Base-by-base conservation (phyloP, 2,113 vertebrate species). In the Hippoglossus stenolepis region DNA sequence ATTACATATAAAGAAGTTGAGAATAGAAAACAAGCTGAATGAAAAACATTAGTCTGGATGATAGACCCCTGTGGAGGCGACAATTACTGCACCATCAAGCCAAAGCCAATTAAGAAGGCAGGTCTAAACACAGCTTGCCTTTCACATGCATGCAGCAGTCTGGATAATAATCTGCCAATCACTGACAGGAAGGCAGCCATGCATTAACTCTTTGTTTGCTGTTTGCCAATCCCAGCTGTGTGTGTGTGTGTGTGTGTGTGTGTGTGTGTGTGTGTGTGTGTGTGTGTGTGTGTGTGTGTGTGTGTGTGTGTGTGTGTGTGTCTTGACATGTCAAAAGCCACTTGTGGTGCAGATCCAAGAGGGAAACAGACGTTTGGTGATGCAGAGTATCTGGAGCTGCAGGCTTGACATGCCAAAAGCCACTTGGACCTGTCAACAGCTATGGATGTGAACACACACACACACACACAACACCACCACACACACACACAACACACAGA, bases 151-250 rank as follows among this genome's bases (percentile, higher is more conserved):
- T 11, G 69, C 65, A 66, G 75, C 21, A 5, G 43, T 53, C 43
- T 28, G 49, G 65, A 85, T 71, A 83, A 80, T 83, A 77, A 71
- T 68, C 76, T 75, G 80, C 70, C 86, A 83, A 40, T 85, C 79
- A 77, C 75, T 58, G 73, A 3, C 47, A 70, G 65, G 69, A 66
- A 61, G 38, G 17, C 24, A 57, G 56, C 40, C 8, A 18, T 38
- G 65, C 62, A 62, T 82, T 79, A 76, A 85, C 75, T 59, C 49
- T 65, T 76, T 5, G 45, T 67, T 64, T 80, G 18, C 24, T 24
- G 24, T 24, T 24, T 24, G 24, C 24, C 24, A 24, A 24, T 24
- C 24, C 24, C 24, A 24, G 24, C 2, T 28, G 3, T 28, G 3
- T 28, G 28, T 28, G 28, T 28, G 28, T 28, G 28, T 28, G 28